Evolutionary conservation across 2,113 vertebrate species (phyloP).

Genomic region (Dicrurus megarhynchus): DNA sequence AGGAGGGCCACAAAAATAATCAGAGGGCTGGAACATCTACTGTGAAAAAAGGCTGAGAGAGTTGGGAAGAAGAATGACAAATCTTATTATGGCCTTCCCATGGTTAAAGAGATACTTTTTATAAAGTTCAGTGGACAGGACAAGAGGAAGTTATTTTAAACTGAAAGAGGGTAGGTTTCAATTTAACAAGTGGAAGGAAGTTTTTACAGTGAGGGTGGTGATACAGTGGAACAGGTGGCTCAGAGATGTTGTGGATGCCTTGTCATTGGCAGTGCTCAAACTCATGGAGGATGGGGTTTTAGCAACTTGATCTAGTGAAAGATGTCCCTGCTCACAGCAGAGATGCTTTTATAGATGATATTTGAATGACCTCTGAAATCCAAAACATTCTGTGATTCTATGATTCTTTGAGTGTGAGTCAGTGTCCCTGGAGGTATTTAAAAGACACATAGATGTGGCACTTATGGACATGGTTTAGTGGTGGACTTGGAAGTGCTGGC

Average conservation of each 20-base stretch:
- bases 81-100: not conserved
- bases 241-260: not conserved
- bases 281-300: not conserved
- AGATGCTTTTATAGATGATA: not conserved
- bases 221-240: too few relatives aligned
- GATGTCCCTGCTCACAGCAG: not conserved
- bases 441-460: not conserved
- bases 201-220: not conserved
- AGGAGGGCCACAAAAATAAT: not conserved
- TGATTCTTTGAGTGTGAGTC: not conserved
- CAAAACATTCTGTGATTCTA: not conserved
- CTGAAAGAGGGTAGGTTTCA: not conserved
- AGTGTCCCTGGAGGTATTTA: not conserved
- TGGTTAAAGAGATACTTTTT: not conserved
- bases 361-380: not conserved
- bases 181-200: not conserved
- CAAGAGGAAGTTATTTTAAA: not conserved
- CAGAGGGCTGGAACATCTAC: not conserved
- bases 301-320: not conserved
- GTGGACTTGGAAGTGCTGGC: not conserved
- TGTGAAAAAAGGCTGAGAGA: not conserved
- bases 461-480: not conserved
- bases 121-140: not conserved
- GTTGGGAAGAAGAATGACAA: not conserved
- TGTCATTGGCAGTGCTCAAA: not conserved